phyloP scores from a whole-genome alignment of 2,888 invertebrate species.

The Apodemia hepburni region DNA sequence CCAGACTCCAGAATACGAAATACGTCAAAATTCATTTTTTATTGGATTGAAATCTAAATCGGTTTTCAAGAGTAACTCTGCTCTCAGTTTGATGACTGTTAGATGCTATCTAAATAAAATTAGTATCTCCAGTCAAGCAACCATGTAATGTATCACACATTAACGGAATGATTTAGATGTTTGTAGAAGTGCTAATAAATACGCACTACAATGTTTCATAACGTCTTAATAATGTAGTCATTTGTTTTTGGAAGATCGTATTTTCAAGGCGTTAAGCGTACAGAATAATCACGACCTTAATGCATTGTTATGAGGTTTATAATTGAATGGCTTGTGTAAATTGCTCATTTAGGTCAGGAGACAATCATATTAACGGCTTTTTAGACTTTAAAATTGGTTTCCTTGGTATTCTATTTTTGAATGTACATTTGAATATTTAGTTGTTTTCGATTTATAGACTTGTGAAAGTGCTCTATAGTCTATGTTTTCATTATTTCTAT shows the following conservation, averaged over 20 bases:
- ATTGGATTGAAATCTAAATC: too few species aligned
- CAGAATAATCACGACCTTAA: background rate
- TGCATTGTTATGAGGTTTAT: background rate
- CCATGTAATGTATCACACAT: conserved; percentile 38
- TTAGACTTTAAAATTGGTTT: background rate
- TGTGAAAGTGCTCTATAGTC: background rate
- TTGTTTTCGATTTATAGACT: background rate
- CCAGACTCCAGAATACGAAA: too few species aligned
- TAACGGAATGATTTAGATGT: conserved; percentile 45
- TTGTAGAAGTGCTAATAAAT: conserved; percentile 45
- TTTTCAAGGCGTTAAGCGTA: conserved; percentile 18
- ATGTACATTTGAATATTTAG: background rate
- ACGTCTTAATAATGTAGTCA: conserved; percentile 30
- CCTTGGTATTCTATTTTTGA: background rate
- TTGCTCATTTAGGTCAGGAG: conserved; percentile 9
- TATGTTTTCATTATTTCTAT: background rate
- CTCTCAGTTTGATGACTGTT: background rate
- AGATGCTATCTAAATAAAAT: background rate
- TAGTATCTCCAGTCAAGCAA: conserved; percentile 15
- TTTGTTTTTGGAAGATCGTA: conserved; percentile 26
- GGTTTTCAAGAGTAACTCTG: too few species aligned
- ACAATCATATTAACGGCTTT: conserved; percentile 7
- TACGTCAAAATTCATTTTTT: too few species aligned
- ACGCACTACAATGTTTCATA: conserved; percentile 41
- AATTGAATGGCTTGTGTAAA: background rate